Conservation (phyloP, 2,888 invertebrate species). For the Eilema caniola region DNA sequence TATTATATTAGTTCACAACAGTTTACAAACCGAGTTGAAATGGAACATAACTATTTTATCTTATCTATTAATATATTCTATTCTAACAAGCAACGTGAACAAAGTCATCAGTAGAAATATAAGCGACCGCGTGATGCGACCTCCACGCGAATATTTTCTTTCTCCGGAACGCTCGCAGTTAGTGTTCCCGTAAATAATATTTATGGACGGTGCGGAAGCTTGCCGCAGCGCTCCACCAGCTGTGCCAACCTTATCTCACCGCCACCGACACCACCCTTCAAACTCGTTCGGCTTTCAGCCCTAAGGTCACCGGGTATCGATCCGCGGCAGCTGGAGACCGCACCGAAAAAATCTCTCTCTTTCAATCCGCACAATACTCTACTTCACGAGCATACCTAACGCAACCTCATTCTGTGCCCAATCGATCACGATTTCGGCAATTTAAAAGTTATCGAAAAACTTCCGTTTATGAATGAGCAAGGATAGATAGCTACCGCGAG, state of each 20-base stretch:
- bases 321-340: conserved; percentile 76
- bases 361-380: conserved; percentile 45
- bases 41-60: conserved; percentile 17
- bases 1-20: conserved; percentile 3
- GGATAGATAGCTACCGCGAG: conserved; percentile 39
- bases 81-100: conserved; percentile 17
- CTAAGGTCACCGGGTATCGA: conserved; percentile 80
- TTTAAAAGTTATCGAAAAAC: conserved; percentile 23
- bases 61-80: conserved; percentile 24
- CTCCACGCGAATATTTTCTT: conserved; percentile 23
- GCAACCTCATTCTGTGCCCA: conserved; percentile 31
- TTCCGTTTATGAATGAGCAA: conserved; percentile 27
- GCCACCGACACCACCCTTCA: conserved; percentile 51
- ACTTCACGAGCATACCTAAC: conserved; percentile 25
- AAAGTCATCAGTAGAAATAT: conserved; percentile 19
- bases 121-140: conserved; percentile 18
- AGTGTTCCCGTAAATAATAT: conserved; percentile 25
- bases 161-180: conserved; percentile 17
- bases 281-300: conserved; percentile 61
- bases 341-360: conserved; percentile 61
- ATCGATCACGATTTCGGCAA: conserved; percentile 32
- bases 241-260: conserved; percentile 44
- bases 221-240: conserved; percentile 34
- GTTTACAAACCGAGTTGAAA: conserved; percentile 6
- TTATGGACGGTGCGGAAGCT: conserved; percentile 40